A percentile compares a stretch with the other conserved stretches of the same genome.
Evolutionary conservation across 2,797 vertebrate species (phyloP).

Genomic region (Chelon auratus): DNA sequence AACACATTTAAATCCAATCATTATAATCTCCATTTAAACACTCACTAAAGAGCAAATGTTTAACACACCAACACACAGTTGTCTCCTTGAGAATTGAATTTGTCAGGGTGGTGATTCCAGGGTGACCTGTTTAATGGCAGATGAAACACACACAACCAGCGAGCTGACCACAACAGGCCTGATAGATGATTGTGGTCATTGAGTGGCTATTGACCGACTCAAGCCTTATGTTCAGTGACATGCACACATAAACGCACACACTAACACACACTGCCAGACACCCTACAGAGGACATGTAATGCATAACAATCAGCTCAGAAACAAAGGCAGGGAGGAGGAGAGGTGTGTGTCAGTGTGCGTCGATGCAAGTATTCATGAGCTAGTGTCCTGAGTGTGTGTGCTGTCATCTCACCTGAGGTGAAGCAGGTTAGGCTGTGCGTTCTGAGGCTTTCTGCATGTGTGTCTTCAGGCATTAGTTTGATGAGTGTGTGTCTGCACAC

Average conservation of each 20-base stretch:
- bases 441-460: neutral
- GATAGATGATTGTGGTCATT: conserved; percentile 21
- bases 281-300: conserved; percentile 47
- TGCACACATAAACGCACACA: conserved; percentile 22
- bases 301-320: conserved; percentile 59
- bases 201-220: conserved; percentile 33
- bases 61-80: neutral
- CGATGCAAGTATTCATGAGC: conserved; percentile 16
- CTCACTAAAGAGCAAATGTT: neutral
- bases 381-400: no score
- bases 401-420: no score
- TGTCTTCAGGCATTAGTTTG: conserved; percentile 15
- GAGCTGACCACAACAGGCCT: conserved; percentile 16
- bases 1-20: no score
- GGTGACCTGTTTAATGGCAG: conserved; percentile 16
- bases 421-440: neutral
- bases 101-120: conserved; percentile 9
- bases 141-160: conserved; percentile 37
- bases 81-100: neutral
- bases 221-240: conserved; percentile 6
- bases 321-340: no score
- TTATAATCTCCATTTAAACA: no score
- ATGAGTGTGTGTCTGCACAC: neutral
- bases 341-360: conserved; percentile 20
- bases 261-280: conserved; percentile 22